These are phyloP conservation scores for Octopus sinensis DNA, from an alignment of 1,140 invertebrate genomes.

Conservation along the genomic window DNA sequence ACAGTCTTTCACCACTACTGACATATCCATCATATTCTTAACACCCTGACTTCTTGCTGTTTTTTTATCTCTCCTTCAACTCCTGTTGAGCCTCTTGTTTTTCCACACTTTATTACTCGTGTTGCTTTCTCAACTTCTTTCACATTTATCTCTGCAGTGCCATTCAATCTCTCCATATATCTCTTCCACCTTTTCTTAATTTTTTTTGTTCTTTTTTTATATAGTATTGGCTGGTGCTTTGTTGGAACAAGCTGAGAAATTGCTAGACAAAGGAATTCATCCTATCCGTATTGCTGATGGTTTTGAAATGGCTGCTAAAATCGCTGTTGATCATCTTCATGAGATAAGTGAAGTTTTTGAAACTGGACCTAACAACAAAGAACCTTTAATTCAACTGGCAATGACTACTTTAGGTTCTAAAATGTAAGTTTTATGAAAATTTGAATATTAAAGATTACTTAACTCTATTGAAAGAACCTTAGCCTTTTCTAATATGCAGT, in stretches of 20 bases:
- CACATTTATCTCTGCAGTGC: too few relatives aligned
- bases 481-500: too few relatives aligned
- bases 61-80: too few relatives aligned
- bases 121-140: too few relatives aligned
- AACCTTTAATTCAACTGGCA: conserved; percentile 88
- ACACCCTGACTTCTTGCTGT: too few relatives aligned
- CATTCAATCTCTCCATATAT: too few relatives aligned
- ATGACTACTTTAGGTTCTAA: conserved; percentile 99
- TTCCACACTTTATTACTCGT: too few relatives aligned
- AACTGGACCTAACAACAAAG: conserved; percentile 74
- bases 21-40: too few relatives aligned
- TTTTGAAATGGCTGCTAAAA: conserved; percentile 93
- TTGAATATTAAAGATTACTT: not conserved
- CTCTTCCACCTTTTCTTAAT: not conserved
- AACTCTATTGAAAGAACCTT: too few relatives aligned
- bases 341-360: conserved; percentile 86
- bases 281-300: conserved; percentile 98
- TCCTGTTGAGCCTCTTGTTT: too few relatives aligned
- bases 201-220: conserved; percentile 29
- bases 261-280: conserved; percentile 96
- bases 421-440: conserved; percentile 66
- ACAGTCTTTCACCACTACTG: too few relatives aligned
- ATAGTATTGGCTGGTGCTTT: conserved; percentile 82
- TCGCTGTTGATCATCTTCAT: conserved; percentile 83
- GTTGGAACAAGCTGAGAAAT: conserved; percentile 87